Conservation (phyloP, 2,113 vertebrate genomes). For the Galeopterus variegatus region DNA sequence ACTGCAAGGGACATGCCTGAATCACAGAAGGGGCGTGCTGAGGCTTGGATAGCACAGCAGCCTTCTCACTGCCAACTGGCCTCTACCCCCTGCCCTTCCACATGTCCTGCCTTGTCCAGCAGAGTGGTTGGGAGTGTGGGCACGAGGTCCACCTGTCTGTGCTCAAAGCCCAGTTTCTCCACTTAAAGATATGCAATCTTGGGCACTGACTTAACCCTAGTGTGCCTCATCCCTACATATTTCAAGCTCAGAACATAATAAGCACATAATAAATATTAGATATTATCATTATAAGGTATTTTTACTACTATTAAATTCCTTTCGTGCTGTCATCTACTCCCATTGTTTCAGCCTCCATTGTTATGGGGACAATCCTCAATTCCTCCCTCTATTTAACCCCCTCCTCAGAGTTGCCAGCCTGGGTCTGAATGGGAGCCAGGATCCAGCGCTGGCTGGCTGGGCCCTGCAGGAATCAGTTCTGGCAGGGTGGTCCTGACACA, state of each 20-base stretch:
- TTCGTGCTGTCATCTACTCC: background rate
- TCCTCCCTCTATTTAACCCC: background rate
- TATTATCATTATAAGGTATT: background rate
- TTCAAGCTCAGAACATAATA: background rate
- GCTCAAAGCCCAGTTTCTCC: background rate
- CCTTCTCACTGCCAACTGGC: background rate
- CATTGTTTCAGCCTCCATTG: background rate
- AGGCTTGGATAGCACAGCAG: rapidly evolving
- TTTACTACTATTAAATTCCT: background rate
- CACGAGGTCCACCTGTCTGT: too few species aligned
- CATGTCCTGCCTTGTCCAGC: background rate
- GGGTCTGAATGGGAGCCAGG: background rate
- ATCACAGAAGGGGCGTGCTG: background rate
- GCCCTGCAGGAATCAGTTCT: background rate
- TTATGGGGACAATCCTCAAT: rapidly evolving
- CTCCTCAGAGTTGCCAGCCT: background rate
- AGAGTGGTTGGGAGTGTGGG: background rate
- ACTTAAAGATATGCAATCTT: background rate
- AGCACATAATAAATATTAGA: background rate
- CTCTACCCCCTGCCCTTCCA: background rate
- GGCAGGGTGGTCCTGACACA: background rate
- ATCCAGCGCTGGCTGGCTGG: too few species aligned
- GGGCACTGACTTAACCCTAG: background rate
- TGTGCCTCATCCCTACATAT: background rate
- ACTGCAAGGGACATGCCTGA: background rate